phyloP scores from a whole-genome alignment of 2,888 invertebrate species.

The Stratiomys singularior region DNA sequence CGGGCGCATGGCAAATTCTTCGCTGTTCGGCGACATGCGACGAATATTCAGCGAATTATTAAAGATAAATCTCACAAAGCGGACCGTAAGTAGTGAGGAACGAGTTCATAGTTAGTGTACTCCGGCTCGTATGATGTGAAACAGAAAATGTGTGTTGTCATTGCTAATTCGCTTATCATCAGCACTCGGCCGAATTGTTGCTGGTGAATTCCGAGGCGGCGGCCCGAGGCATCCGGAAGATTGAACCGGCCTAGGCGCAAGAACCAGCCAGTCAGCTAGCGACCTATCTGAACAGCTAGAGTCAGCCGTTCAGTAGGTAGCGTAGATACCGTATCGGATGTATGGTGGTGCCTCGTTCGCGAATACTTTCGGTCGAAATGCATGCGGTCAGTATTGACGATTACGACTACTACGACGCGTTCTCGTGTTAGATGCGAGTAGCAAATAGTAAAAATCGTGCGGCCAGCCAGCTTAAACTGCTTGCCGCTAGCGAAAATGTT shows the following conservation, averaged over 20 bases:
- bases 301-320: slow-evolving; percentile 24
- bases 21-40: neutral
- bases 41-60: neutral
- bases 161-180: slow-evolving; percentile 15
- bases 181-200: neutral
- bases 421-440: slow-evolving; percentile 1
- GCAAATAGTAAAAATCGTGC: neutral
- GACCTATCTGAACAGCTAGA: neutral
- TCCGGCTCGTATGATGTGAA: neutral
- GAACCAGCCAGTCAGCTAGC: too few relatives aligned
- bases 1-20: neutral
- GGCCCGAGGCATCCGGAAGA: too few relatives aligned
- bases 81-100: neutral
- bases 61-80: neutral
- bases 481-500: too few relatives aligned
- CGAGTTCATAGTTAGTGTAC: neutral
- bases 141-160: slow-evolving; percentile 28
- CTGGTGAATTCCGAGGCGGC: too few relatives aligned
- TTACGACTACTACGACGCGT: slow-evolving; percentile 4
- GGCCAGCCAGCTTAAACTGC: neutral
- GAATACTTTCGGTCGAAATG: slow-evolving; percentile 38
- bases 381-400: neutral
- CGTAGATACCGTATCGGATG: slow-evolving; percentile 28
- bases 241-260: too few relatives aligned
- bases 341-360: slow-evolving; percentile 29